Evolutionary conservation across 2,113 vertebrate genomes (phyloP).

Genomic region (Podocnemis expansa): DNA sequence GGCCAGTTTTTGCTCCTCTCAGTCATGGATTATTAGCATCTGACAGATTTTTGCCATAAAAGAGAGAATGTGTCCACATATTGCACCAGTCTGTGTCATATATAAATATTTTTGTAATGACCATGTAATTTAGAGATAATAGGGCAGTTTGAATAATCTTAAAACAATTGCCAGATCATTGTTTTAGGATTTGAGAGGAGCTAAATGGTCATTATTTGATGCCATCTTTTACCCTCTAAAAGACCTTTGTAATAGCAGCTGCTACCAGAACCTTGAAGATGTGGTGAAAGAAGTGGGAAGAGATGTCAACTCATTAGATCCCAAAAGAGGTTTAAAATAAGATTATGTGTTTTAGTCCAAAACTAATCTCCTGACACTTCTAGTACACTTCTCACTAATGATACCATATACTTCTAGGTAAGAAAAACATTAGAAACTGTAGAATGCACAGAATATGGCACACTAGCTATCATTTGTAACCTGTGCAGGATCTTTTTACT

Average conservation of each 20-base stretch:
- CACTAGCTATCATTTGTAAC: not conserved
- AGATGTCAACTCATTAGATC: not conserved
- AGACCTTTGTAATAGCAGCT: not conserved
- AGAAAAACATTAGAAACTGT: not conserved
- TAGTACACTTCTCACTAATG: not conserved
- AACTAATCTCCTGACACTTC: not conserved
- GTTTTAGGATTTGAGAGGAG: not conserved
- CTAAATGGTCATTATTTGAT: not conserved
- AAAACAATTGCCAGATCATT: not conserved
- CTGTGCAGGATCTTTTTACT: not conserved
- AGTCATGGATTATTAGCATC: not conserved
- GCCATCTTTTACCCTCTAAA: not conserved
- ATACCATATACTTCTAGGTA: not conserved
- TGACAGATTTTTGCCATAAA: not conserved
- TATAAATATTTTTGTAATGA: not conserved
- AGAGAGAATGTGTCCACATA: not conserved
- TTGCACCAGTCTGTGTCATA: not conserved
- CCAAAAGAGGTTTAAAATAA: not conserved
- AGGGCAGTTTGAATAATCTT: not conserved
- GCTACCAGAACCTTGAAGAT: not conserved
- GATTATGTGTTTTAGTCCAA: accelerated
- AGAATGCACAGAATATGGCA: not conserved
- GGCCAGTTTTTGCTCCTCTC: not conserved
- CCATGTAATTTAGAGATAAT: not conserved
- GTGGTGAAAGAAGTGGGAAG: not conserved